A percentile compares a stretch with the other conserved stretches of the same genome.
These are phyloP conservation scores for Lycocerus yunnanus DNA, from an alignment of 2,888 invertebrate genomes.

Conservation along the genomic window DNA sequence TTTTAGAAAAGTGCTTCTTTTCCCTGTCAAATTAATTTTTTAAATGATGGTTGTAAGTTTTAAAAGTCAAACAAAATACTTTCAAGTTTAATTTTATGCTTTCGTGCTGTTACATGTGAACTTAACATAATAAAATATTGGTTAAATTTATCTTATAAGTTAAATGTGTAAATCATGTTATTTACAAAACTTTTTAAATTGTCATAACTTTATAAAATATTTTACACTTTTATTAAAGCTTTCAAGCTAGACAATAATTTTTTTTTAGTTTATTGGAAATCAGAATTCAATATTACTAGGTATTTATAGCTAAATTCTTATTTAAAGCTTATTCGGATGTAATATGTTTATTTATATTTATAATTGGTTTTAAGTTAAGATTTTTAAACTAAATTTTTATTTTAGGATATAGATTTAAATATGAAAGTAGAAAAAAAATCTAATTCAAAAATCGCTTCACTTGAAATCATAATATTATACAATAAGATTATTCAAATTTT, in stretches of 20 bases:
- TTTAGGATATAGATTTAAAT: no score
- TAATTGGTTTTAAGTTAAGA: no score
- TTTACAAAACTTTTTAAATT: background rate
- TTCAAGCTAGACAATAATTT: background rate
- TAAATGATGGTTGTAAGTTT: background rate
- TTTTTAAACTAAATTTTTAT: no score
- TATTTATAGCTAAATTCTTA: no score
- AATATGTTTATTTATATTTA: no score
- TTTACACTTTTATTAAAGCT: background rate
- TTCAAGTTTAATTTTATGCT: background rate
- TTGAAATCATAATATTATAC: no score
- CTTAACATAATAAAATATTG: background rate
- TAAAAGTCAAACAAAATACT: constrained; percentile 3
- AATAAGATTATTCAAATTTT: no score
- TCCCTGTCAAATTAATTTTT: background rate
- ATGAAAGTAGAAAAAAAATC: no score
- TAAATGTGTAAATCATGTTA: background rate
- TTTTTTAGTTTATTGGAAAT: background rate
- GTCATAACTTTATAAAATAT: background rate
- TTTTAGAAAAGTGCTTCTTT: background rate
- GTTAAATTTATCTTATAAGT: background rate
- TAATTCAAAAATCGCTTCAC: no score
- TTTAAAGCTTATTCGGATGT: no score
- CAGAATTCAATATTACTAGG: no score
- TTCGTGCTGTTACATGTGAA: background rate